Base-by-base conservation (phyloP, 2,888 invertebrate genomes). In the Oeneis ivallda region DNA sequence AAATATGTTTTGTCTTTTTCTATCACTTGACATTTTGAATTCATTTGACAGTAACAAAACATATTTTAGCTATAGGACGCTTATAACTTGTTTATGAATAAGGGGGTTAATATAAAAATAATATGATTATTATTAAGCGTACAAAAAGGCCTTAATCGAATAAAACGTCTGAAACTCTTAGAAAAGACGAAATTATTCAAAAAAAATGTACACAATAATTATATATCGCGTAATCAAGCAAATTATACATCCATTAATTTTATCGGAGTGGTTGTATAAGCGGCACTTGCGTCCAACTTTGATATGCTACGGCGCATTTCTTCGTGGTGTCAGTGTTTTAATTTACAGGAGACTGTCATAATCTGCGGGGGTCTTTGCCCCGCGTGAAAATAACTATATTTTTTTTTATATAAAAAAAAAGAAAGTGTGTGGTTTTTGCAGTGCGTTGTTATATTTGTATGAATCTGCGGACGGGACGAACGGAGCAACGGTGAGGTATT, bases 341-440 rank as follows among this genome's bases (percentile, higher is more conserved):
- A 43, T 34, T 54, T 65, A 49, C 64, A 66, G 67, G 64, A 84
- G 84, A 78, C 78, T 84, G 87, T 88, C 89, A 87, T 86, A 82
- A 79, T 82, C 87, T 88, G 89, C 85, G 87, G 86, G 85, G 78
- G 74, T 77, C 71, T 66, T 74, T 70, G 65, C 70, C 74, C 72
- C 70, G 63, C 65, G 62, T 59, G 43, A 64, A 47, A 41, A 54
- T 49, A 67, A 26, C 66, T 56, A 64, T 37, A 57, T 58, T 45
- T 41, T 26, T 4, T 26, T 26, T 26, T 4, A 26, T 4, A 26
- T 4, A 26, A 19, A 34, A 61, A 64, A 52, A 43, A 50, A 63
- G 62, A 64, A 64, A 67, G 68, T 71, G 73, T 70, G 72, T 74
- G 75, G 72, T 71, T 75, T 34, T 78, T 76, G 70, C 77, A 78